Conservation (phyloP, 2,797 vertebrate species). For the Hippoglossus hippoglossus region DNA sequence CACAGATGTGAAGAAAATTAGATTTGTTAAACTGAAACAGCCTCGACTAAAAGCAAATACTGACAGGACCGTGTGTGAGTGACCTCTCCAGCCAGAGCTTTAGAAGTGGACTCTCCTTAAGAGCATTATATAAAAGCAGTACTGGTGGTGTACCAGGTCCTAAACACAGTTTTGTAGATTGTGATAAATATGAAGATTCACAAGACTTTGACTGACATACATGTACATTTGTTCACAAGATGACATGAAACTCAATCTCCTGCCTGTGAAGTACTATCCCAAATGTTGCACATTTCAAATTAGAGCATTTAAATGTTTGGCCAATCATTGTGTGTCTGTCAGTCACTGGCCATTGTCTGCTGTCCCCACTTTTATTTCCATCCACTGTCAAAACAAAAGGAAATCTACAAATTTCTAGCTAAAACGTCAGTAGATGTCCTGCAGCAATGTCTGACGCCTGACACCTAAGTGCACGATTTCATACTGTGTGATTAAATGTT, state of each 20-base stretch:
- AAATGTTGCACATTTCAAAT: slow-evolving; percentile 28
- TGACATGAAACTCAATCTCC: slow-evolving; percentile 10
- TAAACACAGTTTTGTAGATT: not conserved
- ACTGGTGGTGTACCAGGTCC: not conserved
- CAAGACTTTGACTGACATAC: not conserved
- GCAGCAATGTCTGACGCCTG: slow-evolving; percentile 4
- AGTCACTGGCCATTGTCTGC: too few relatives aligned
- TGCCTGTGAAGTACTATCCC: not conserved
- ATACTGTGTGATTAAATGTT: slow-evolving; percentile 31
- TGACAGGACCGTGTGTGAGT: not conserved
- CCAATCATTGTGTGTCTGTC: slow-evolving; percentile 10
- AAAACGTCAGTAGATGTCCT: slow-evolving; percentile 9
- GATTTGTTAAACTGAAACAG: slow-evolving; percentile 21
- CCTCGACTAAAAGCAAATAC: slow-evolving; percentile 18
- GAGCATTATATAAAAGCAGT: slow-evolving; percentile 4
- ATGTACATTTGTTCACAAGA: slow-evolving; percentile 1
- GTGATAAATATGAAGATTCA: too few relatives aligned
- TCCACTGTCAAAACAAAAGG: too few relatives aligned
- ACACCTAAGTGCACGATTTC: slow-evolving; percentile 42
- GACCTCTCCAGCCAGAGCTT: slow-evolving; percentile 12
- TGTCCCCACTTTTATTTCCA: not conserved
- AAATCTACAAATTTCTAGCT: slow-evolving; percentile 7
- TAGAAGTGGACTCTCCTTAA: not conserved
- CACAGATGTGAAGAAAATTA: not conserved
- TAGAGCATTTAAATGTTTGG: slow-evolving; percentile 18